Evolutionary conservation across 2,797 vertebrate genomes (phyloP), one percentile per base, ranked within the genome.

Genomic region (Lepilemur septentrionalis): DNA sequence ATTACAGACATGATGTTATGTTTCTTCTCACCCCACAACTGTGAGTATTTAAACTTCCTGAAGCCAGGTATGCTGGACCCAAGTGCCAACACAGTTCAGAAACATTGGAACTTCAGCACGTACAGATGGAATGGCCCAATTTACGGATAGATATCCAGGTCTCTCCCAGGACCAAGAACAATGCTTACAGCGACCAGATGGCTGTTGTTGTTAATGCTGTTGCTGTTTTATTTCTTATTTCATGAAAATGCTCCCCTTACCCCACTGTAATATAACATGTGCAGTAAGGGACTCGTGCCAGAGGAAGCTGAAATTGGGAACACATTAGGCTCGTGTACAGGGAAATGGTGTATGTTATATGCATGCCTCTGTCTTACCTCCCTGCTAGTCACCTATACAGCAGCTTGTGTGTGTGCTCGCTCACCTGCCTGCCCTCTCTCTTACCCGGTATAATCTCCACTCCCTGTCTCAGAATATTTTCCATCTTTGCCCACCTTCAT

Each of bases 381-480:
- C 12, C 4, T 38, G 32, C 25, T 52, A 41, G 76, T 23, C 57
- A 20, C 23, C 38, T 30, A 78, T 23, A n/a, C 23, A 50, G 43
- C 23, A 4, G 12, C 11, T 12, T 4, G 7, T 25, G 10, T 12
- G 23, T 59, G 25, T 59, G 57, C 35, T 15, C 2, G 0, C 8
- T 28, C 55, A 2, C 11, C 15, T 7, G 1, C 50, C 18, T 32
- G 20, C 8, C 1, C n/a, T 52, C 28, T 0, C 28, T 57, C 18
- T 20, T 41, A n/a, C 10, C 59, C 13, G 9, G 18, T 43, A 25
- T 35, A 76, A 65, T 9, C 18, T 72, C 20, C 75, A 48, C 15
- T 86, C 10, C 10, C 15, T 35, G 9, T 25, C 61, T 87, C 94
- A 41, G 25, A 52, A 78, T 46, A 1, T 15, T 84, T 85, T 87